Evolutionary conservation across 2,797 vertebrate species (phyloP).

Genomic region (Eremophila alpestris): DNA sequence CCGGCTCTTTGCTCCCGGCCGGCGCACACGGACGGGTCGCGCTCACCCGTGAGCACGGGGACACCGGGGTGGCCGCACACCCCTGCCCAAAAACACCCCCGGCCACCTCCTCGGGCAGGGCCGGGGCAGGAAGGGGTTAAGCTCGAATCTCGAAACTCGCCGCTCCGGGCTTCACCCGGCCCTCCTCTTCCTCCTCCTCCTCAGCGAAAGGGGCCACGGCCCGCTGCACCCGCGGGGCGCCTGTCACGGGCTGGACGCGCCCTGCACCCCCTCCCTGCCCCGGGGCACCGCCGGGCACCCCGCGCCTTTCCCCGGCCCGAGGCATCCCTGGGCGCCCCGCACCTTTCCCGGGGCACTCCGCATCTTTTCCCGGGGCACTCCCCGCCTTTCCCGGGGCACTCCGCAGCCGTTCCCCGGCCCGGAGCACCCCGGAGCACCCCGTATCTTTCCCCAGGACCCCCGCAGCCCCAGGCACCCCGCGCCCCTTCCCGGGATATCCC

Average conservation of each 20-base stretch:
- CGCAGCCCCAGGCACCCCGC: neutral
- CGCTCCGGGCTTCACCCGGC: neutral
- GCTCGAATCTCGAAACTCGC: conserved; percentile 6
- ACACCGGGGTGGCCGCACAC: neutral
- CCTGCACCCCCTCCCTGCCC: neutral
- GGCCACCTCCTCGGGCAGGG: neutral
- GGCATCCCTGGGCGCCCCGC: neutral
- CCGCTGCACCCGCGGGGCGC: neutral
- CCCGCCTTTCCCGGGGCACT: neutral
- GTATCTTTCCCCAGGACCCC: neutral
- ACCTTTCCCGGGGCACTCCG: neutral
- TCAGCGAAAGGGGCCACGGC: conserved; percentile 22
- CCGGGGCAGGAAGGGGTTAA: neutral
- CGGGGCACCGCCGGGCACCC: neutral
- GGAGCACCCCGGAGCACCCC: too few relatives aligned
- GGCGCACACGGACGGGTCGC: neutral
- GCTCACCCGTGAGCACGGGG: neutral
- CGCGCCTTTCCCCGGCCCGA: neutral
- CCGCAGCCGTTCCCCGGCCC: neutral
- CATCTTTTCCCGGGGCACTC: neutral
- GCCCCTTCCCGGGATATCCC: neutral
- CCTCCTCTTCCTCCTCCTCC: neutral
- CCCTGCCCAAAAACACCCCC: neutral
- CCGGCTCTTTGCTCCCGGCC: neutral
- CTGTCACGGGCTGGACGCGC: neutral